Percentiles rank a stretch among this genome's conserved stretches.
phyloP scores from a whole-genome alignment of 2,888 invertebrate species.

The Lucinisca nassula region DNA sequence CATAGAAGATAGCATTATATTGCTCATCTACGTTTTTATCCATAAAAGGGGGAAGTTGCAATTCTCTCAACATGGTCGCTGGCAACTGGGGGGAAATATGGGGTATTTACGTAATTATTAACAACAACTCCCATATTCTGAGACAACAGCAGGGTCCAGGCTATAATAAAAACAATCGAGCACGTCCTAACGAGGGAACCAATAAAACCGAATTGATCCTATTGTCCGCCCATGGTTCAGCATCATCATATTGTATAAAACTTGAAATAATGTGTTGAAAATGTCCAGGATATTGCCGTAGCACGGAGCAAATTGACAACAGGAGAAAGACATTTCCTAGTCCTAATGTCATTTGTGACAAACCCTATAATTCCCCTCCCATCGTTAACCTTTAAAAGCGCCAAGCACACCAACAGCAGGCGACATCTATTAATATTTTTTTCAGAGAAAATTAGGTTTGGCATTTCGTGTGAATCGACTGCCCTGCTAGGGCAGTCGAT shows the following conservation, averaged over 20 bases:
- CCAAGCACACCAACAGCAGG: too few species aligned
- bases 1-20: too few species aligned
- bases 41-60: too few species aligned
- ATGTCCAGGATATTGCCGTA: slow-evolving; percentile 28
- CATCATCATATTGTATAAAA: slow-evolving; percentile 50
- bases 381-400: slow-evolving; percentile 49
- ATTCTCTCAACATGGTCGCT: neutral
- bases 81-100: neutral
- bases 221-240: slow-evolving; percentile 50
- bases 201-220: slow-evolving; percentile 67
- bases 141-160: slow-evolving; percentile 38
- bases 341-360: slow-evolving; percentile 21
- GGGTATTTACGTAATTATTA: slow-evolving; percentile 63
- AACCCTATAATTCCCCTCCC: slow-evolving; percentile 37
- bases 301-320: slow-evolving; percentile 53
- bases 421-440: too few species aligned
- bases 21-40: too few species aligned
- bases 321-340: slow-evolving; percentile 38
- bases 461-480: too few species aligned
- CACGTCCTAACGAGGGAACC: slow-evolving; percentile 45
- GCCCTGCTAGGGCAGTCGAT: too few species aligned
- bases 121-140: slow-evolving; percentile 53
- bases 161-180: slow-evolving; percentile 58
- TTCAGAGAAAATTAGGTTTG: too few species aligned
- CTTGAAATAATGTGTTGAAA: slow-evolving; percentile 51